Conservation (phyloP, 2,888 invertebrate genomes). For the Glaucopsyche alexis region DNA sequence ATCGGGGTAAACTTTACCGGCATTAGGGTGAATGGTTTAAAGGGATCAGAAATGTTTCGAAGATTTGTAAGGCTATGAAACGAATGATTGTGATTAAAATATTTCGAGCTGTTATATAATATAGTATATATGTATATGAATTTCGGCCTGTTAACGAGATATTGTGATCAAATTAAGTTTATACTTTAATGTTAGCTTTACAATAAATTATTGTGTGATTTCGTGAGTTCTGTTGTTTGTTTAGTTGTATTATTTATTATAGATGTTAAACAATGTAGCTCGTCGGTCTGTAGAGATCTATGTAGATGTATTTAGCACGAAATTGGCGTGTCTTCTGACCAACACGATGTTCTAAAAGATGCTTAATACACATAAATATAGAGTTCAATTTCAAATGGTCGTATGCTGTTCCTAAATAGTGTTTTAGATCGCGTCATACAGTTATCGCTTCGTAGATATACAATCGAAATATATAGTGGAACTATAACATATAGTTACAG, state of each 20-base stretch:
- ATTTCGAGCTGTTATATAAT: slow-evolving; percentile 25
- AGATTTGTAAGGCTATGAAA: slow-evolving; percentile 21
- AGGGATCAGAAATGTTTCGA: slow-evolving; percentile 22
- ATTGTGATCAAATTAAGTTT: slow-evolving; percentile 15
- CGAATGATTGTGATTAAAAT: slow-evolving; percentile 28
- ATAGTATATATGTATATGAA: slow-evolving; percentile 15
- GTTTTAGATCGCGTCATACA: slow-evolving; percentile 30
- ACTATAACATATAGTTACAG: slow-evolving; percentile 13
- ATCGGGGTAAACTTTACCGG: slow-evolving; percentile 18
- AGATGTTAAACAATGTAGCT: neutral
- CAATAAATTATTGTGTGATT: neutral
- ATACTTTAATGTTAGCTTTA: slow-evolving; percentile 17
- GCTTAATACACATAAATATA: slow-evolving; percentile 30
- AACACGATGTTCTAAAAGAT: slow-evolving; percentile 29
- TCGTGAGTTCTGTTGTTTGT: neutral
- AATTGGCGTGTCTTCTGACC: slow-evolving; percentile 35
- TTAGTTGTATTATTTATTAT: slow-evolving; percentile 18
- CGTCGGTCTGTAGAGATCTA: slow-evolving; percentile 47
- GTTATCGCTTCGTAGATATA: slow-evolving; percentile 53
- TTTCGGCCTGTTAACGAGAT: slow-evolving; percentile 24
- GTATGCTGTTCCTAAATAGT: slow-evolving; percentile 31
- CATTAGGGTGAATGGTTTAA: slow-evolving; percentile 22
- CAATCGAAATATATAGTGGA: slow-evolving; percentile 38
- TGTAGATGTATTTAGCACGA: slow-evolving; percentile 43
- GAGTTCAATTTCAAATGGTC: slow-evolving; percentile 28